Evolutionary conservation across 2,888 invertebrate species (phyloP).

Genomic region (Coelopa pilipes): DNA sequence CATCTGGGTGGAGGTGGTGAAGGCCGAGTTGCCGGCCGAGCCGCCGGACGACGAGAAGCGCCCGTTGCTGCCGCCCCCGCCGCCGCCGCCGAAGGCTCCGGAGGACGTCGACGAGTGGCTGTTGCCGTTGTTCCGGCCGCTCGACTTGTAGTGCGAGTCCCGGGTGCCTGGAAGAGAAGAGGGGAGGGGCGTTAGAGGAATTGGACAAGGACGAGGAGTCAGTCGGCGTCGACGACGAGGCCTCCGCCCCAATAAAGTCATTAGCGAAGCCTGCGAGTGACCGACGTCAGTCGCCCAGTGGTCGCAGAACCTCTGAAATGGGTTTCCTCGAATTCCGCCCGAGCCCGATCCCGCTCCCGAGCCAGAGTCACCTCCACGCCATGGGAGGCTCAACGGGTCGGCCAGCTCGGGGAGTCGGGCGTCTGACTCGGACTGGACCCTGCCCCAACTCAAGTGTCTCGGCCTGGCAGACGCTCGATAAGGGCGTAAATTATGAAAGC

Average conservation of each 20-base stretch:
- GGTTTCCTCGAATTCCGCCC: no score
- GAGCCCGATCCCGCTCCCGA: no score
- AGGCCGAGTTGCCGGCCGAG: slow-evolving; percentile 41
- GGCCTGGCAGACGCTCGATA: slow-evolving; percentile 34
- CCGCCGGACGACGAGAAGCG: slow-evolving; percentile 29
- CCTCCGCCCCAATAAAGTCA: no score
- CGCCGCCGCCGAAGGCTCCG: slow-evolving; percentile 33
- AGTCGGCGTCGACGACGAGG: no score
- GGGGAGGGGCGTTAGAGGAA: not conserved
- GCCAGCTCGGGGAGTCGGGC: no score
- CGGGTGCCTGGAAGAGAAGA: slow-evolving; percentile 50
- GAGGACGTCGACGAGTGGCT: slow-evolving; percentile 31
- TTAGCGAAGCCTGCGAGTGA: no score
- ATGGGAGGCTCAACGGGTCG: no score
- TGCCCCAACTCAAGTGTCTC: not conserved
- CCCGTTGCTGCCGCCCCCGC: slow-evolving; percentile 45
- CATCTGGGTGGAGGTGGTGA: slow-evolving; percentile 41
- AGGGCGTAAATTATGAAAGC: slow-evolving; percentile 46
- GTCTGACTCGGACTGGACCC: no score
- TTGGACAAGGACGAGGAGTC: not conserved
- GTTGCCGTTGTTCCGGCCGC: slow-evolving; percentile 29
- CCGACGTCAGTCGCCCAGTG: no score
- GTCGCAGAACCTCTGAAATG: no score
- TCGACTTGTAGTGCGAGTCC: slow-evolving; percentile 42
- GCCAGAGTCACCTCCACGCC: no score